Evolutionary conservation across 2,113 vertebrate genomes (phyloP).

Genomic region (Myrmophylax atrothorax): DNA sequence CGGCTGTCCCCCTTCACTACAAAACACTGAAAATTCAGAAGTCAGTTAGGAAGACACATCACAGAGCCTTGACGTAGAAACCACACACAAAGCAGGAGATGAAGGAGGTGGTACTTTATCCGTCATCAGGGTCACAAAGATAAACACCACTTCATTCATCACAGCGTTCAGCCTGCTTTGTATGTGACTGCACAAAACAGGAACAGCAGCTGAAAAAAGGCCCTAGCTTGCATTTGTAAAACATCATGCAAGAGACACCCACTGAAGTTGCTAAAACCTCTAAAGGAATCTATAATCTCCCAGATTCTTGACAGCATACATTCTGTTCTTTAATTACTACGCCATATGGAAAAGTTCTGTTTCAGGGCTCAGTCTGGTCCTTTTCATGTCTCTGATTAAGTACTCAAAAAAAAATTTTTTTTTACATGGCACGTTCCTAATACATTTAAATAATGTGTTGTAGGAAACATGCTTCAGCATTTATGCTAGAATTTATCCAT

Average conservation of each 20-base stretch:
- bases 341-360: background rate
- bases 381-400: background rate
- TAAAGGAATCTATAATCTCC: background rate
- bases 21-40: slow-evolving; percentile 3
- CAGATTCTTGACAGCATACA: background rate
- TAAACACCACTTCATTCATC: slow-evolving; percentile 62
- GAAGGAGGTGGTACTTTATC: slow-evolving; percentile 42
- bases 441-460: background rate
- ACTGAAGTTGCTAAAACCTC: background rate
- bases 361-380: background rate
- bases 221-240: background rate
- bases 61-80: background rate
- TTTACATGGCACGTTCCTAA: background rate
- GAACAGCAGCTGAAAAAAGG: background rate
- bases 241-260: background rate
- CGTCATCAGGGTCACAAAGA: slow-evolving; percentile 28
- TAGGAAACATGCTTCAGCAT: background rate
- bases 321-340: background rate
- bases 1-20: fast-evolving
- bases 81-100: slow-evolving; percentile 30
- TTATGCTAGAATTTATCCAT: background rate
- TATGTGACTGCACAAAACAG: background rate
- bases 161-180: background rate
- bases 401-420: no score
- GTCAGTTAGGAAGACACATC: background rate